phyloP scores from a whole-genome alignment of 2,113 vertebrate species.

The Tricholaema leucomelas region DNA sequence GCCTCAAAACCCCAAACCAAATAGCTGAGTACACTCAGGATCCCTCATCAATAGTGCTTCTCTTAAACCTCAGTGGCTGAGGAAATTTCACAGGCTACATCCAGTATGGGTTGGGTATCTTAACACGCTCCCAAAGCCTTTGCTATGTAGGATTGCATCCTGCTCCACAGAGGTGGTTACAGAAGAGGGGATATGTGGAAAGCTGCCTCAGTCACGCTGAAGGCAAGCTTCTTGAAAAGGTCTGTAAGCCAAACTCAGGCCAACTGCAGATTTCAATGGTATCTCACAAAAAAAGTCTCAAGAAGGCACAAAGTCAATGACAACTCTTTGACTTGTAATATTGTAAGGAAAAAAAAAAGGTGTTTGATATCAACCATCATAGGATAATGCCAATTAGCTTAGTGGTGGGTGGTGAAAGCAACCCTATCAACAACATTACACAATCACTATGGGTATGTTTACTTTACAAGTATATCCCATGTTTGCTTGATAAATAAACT shows the following conservation, averaged over 20 bases:
- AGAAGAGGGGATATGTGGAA: neutral
- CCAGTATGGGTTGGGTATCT: neutral
- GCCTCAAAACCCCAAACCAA: neutral
- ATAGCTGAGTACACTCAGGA: neutral
- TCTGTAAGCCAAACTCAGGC: neutral
- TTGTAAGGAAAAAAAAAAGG: neutral
- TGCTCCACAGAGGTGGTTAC: neutral
- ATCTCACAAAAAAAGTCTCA: neutral
- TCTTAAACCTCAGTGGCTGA: neutral
- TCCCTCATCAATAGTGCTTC: neutral
- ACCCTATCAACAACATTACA: neutral
- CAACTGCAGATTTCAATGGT: neutral
- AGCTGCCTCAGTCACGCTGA: neutral
- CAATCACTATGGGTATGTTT: neutral
- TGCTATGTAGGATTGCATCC: neutral
- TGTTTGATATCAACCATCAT: neutral
- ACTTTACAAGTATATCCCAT: neutral
- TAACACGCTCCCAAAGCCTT: neutral
- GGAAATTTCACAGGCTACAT: neutral
- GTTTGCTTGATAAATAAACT: neutral
- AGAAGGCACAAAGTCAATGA: neutral
- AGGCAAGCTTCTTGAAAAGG: neutral
- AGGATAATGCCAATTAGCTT: neutral
- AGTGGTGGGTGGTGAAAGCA: neutral
- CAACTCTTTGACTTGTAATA: neutral